phyloP scores from a whole-genome alignment of 2,888 invertebrate genomes.

The Branchellion lobata region DNA sequence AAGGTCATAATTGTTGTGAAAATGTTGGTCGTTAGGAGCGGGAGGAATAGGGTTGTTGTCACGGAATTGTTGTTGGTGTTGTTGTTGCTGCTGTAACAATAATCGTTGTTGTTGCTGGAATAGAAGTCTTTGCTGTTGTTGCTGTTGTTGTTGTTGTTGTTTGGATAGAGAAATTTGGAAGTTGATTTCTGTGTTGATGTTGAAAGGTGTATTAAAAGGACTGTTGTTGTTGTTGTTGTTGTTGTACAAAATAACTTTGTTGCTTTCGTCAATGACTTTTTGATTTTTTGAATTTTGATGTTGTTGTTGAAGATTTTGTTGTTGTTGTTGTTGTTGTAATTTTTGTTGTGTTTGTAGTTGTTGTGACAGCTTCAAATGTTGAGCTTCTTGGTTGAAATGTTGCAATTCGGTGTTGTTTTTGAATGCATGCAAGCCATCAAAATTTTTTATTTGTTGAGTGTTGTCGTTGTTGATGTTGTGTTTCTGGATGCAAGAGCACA shows the following conservation, averaged over 20 bases:
- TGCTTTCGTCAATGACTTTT: background rate
- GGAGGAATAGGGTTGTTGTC: no score
- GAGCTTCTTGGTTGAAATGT: background rate
- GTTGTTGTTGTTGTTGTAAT: background rate
- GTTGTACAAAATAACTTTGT: background rate
- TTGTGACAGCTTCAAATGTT: background rate
- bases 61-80: background rate
- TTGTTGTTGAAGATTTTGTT: background rate
- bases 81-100: background rate
- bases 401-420: background rate
- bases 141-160: constrained; percentile 24
- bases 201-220: background rate
- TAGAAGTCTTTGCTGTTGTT: background rate
- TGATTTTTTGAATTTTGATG: background rate
- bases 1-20: background rate
- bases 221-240: no score
- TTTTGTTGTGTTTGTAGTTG: background rate
- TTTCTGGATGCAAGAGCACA: background rate
- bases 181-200: background rate
- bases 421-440: no score
- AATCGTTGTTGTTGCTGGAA: background rate
- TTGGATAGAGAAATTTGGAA: background rate
- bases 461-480: background rate
- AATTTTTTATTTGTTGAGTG: no score
- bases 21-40: no score